A percentile compares a stretch with the other conserved stretches of the same genome.
These are phyloP conservation scores for Nemotelus nigrinus DNA, from an alignment of 2,888 invertebrate species.

Conservation along the genomic window DNA sequence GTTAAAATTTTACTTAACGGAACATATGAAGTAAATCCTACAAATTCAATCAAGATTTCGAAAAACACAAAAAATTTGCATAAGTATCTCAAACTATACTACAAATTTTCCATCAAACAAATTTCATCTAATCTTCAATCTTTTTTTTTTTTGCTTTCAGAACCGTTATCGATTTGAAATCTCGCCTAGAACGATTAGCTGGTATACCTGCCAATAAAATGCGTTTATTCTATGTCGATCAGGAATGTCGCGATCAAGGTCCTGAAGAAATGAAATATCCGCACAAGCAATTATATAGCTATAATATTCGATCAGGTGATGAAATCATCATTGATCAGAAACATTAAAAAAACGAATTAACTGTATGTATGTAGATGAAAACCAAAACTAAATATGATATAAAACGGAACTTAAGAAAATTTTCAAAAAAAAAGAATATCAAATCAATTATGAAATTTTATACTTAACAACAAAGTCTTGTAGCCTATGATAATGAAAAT, in stretches of 20 bases:
- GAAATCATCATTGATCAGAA: conserved; percentile 90
- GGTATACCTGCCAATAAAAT: conserved; percentile 86
- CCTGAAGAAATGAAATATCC: conserved; percentile 91
- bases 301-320: conserved; percentile 89
- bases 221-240: conserved; percentile 89
- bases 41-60: too few relatives aligned
- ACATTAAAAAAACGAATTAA: conserved; percentile 55
- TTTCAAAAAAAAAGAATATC: background rate
- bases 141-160: conserved; percentile 64
- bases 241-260: conserved; percentile 78
- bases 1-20: too few relatives aligned
- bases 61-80: too few relatives aligned
- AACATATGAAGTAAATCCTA: too few relatives aligned
- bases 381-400: background rate
- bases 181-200: conserved; percentile 80
- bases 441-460: conserved; percentile 25
- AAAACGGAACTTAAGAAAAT: background rate
- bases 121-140: background rate
- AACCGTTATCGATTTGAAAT: conserved; percentile 84
- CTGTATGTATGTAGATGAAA: background rate
- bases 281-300: conserved; percentile 88
- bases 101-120: background rate
- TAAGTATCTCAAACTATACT: background rate
- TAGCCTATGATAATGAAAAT: conserved; percentile 1
- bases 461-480: conserved; percentile 26